Percentiles rank a stretch among this genome's conserved stretches.
Evolutionary conservation across 1,140 invertebrate genomes (phyloP).

Genomic region (Diplogasteroides magnus): DNA sequence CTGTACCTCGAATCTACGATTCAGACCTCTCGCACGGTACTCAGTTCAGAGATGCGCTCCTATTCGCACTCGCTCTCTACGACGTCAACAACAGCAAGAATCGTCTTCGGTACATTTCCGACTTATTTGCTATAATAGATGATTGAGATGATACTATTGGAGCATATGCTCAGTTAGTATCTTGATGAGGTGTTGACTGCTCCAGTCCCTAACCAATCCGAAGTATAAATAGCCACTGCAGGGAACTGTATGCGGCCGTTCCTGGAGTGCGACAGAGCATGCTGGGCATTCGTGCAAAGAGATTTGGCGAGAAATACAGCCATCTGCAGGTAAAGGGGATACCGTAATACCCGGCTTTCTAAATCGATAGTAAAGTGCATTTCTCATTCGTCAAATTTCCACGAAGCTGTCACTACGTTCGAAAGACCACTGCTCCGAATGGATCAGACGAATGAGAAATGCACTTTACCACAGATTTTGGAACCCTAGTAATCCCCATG

Average conservation of each 20-base stretch:
- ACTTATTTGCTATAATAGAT: constrained; percentile 17
- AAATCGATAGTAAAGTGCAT: too few species aligned
- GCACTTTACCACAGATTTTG: too few species aligned
- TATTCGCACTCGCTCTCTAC: constrained; percentile 51
- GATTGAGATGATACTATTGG: not conserved
- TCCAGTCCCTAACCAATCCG: constrained; percentile 5
- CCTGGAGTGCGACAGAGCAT: constrained; percentile 52
- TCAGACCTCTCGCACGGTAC: constrained; percentile 52
- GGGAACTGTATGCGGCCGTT: constrained; percentile 55
- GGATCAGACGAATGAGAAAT: too few species aligned
- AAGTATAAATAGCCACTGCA: constrained; percentile 12
- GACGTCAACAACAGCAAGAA: constrained; percentile 54
- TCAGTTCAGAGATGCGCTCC: constrained; percentile 47
- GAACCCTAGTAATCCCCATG: too few species aligned
- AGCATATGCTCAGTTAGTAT: not conserved
- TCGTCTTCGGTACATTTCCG: constrained; percentile 32
- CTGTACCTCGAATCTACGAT: constrained; percentile 49
- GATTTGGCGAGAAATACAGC: constrained; percentile 53
- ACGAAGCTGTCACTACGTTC: too few species aligned
- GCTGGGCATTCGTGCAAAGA: constrained; percentile 49
- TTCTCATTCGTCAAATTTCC: too few species aligned
- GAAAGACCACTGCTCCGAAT: too few species aligned
- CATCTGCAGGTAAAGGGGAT: constrained; percentile 44
- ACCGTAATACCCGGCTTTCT: too few species aligned
- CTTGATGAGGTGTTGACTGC: not conserved